Conservation (phyloP, 64 coral and sea anemone species). For the Acropora yongei region DNA sequence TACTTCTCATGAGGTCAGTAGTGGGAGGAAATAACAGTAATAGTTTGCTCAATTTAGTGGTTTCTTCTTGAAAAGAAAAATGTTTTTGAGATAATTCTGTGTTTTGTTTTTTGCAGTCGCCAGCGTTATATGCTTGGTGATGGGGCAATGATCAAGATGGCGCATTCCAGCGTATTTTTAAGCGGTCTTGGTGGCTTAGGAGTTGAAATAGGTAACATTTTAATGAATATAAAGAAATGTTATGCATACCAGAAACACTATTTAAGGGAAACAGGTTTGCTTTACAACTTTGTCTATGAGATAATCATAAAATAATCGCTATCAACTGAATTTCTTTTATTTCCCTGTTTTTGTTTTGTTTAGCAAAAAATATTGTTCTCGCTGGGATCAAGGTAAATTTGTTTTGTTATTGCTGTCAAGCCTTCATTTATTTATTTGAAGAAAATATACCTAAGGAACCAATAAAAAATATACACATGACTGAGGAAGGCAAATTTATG, state of each 20-base stretch:
- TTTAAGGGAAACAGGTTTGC: too few relatives aligned
- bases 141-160: conserved; percentile 93
- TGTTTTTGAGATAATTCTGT: not conserved
- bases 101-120: conserved; percentile 63
- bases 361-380: conserved; percentile 93
- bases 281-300: too few relatives aligned
- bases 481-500: too few relatives aligned
- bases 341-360: conserved; percentile 13
- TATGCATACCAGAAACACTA: too few relatives aligned
- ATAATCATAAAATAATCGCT: not conserved
- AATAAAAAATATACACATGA: too few relatives aligned
- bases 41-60: too few relatives aligned
- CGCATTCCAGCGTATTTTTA: conserved; percentile 84
- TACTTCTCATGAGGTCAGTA: too few relatives aligned
- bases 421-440: too few relatives aligned
- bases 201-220: conserved; percentile 86
- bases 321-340: not conserved
- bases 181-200: conserved; percentile 97
- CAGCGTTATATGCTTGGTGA: conserved; percentile 99
- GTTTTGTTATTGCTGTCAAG: not conserved
- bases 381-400: conserved; percentile 92
- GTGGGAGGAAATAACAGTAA: too few relatives aligned
- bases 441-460: too few relatives aligned
- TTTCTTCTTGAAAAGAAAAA: too few relatives aligned
- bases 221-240: not conserved